These are phyloP conservation scores for Spea multiplicata DNA, from an alignment of 2,113 vertebrate species.

Conservation along the genomic window DNA sequence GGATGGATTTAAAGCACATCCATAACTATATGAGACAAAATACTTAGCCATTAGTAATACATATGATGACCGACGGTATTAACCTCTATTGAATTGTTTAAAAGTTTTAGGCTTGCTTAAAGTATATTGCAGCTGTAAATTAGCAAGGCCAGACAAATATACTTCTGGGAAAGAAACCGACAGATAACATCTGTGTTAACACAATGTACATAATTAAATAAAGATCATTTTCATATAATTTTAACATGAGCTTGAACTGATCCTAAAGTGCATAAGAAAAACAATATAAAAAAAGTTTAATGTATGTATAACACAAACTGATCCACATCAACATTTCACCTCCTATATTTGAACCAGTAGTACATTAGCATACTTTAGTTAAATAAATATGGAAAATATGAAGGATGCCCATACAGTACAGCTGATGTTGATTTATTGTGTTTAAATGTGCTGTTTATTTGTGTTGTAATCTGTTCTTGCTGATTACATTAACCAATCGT, in stretches of 20 bases:
- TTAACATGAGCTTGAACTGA: background rate
- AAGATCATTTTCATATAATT: background rate
- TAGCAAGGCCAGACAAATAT: background rate
- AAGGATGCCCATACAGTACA: constrained; percentile 48
- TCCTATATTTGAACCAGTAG: constrained; percentile 56
- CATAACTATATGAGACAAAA: background rate
- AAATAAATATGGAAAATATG: constrained; percentile 62
- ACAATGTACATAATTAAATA: constrained; percentile 10
- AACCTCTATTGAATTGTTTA: background rate
- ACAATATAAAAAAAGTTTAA: background rate
- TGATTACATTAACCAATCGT: constrained; percentile 50
- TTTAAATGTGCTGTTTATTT: constrained; percentile 59
- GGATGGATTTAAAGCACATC: background rate
- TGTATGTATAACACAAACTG: constrained; percentile 49
- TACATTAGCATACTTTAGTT: constrained; percentile 54
- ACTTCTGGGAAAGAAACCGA: background rate
- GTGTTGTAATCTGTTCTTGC: constrained; percentile 44
- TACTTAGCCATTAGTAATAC: background rate
- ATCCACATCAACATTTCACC: constrained; percentile 55
- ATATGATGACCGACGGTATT: no score
- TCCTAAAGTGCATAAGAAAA: background rate
- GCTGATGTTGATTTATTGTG: background rate
- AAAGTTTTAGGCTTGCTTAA: background rate
- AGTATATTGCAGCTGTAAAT: background rate
- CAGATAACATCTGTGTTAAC: background rate